Conservation (phyloP, 2,113 vertebrate genomes). For the Eclectus roratus region DNA sequence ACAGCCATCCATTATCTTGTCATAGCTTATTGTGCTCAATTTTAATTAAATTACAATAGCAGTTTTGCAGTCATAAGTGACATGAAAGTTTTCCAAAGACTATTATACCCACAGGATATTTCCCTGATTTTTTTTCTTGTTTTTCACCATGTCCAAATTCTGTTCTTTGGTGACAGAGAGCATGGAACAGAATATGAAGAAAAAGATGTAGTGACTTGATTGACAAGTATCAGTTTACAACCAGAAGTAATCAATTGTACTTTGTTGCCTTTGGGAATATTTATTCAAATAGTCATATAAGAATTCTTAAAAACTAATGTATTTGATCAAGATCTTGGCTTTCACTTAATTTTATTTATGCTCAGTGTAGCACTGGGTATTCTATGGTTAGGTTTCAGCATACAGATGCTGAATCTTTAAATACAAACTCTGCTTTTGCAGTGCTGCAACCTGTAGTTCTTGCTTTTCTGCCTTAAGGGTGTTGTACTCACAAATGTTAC, state of each 20-base stretch:
- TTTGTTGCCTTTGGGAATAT: background rate
- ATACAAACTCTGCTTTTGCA: background rate
- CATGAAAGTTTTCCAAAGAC: constrained; percentile 40
- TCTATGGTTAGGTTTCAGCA: background rate
- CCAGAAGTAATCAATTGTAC: background rate
- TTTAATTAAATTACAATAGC: constrained; percentile 69
- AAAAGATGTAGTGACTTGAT: background rate
- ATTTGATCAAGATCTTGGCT: background rate
- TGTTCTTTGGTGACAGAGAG: constrained; percentile 34
- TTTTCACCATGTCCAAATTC: constrained; percentile 4
- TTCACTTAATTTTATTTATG: background rate
- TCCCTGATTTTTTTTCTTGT: background rate
- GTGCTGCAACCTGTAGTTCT: constrained; percentile 16
- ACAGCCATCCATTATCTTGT: constrained; percentile 32
- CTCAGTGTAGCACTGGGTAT: background rate
- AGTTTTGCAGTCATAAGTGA: constrained; percentile 46
- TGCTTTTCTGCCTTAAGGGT: constrained; percentile 52
- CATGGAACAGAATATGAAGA: constrained; percentile 13
- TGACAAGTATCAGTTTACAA: background rate
- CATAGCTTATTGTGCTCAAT: constrained; percentile 57
- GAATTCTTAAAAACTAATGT: background rate
- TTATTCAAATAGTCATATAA: background rate
- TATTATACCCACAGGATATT: constrained; percentile 54
- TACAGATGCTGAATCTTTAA: background rate
- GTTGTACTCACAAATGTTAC: constrained; percentile 51